Base-by-base conservation (phyloP, 2,113 vertebrate species). In the Circaetus gallicus region DNA sequence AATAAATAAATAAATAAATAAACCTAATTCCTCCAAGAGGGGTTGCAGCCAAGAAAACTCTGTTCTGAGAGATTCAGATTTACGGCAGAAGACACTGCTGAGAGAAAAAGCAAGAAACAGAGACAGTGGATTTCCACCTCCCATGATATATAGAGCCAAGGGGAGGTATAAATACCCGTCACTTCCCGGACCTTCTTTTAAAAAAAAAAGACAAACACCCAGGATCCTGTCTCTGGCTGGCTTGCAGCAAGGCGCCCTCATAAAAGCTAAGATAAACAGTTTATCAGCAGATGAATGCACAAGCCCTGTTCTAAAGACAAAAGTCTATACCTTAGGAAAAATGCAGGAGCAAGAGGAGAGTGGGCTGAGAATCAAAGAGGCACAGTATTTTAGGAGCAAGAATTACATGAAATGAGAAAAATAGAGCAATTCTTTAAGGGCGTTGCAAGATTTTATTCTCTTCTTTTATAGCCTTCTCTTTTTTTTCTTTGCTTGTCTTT, bases 211-310 rank as follows among this genome's bases (percentile, higher is more conserved):
- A 98, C 97, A 97, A 97, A 98, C 85, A 97, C 97, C 93, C 98
- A 97, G 96, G 96, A 97, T 98, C 97, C 98, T 98, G 98, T 98
- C 98, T 98, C 98, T 98, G 98, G 95, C 89, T 91, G 97, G 89
- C 97, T 97, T 98, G 97, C 93, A 97, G 97, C 98, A 97, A 98
- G 98, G 98, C 98, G 98, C 98, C 98, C 98, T 98, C 98, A 98
- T 98, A 98, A 99, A 98, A 98, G 98, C 97, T 98, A 98, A 98
- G 97, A 98, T 98, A 98, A 98, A 98, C 98, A 98, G 98, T 98
- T 98, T 98, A 98, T 98, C 98, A 98, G 98, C 97, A 98, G 97
- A 98, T 97, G 97, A 98, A 98, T 98, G 98, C 97, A 96, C 97
- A 95, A 97, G 96, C 73, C 88, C 94, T 95, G 96, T 84, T 97